These are phyloP conservation scores for Lagopus leucura DNA, from an alignment of 2,113 vertebrate species.

Conservation along the genomic window DNA sequence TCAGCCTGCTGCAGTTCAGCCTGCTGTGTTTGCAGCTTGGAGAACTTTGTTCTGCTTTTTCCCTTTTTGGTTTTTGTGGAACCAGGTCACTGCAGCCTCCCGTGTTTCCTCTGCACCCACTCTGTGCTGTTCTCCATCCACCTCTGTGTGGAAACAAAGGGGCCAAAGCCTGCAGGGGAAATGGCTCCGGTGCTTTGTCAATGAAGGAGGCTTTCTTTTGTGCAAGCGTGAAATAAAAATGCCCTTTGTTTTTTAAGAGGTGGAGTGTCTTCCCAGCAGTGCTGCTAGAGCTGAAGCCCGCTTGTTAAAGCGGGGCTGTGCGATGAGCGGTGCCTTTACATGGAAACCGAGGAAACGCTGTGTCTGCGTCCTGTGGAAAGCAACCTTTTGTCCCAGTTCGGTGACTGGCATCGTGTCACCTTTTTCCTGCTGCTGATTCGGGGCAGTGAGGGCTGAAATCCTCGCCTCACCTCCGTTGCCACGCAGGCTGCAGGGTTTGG, in stretches of 20 bases:
- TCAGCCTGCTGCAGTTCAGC: not conserved
- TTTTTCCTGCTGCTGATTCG: not conserved
- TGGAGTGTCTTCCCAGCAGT: accelerated
- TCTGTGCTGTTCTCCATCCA: not conserved
- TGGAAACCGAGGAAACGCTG: not conserved
- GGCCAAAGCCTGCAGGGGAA: not conserved
- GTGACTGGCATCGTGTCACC: accelerated
- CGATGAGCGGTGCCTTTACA: accelerated
- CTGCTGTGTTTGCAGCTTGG: accelerated
- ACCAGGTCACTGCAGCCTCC: accelerated
- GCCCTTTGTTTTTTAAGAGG: not conserved
- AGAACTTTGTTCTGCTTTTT: not conserved
- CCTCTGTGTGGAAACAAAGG: not conserved
- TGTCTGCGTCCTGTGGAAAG: not conserved
- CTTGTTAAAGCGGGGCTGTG: not conserved
- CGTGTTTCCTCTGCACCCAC: too few species aligned
- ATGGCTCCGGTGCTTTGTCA: accelerated
- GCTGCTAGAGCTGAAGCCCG: not conserved
- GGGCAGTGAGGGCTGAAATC: not conserved
- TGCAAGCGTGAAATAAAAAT: not conserved
- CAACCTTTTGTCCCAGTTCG: not conserved
- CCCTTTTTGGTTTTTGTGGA: not conserved
- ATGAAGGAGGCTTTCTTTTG: not conserved
- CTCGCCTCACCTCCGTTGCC: accelerated
- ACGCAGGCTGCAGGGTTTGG: accelerated